Percentiles rank a stretch among this genome's conserved stretches.
Conservation (phyloP, 64 coral and sea anemone genomes). For the Porites lutea region DNA sequence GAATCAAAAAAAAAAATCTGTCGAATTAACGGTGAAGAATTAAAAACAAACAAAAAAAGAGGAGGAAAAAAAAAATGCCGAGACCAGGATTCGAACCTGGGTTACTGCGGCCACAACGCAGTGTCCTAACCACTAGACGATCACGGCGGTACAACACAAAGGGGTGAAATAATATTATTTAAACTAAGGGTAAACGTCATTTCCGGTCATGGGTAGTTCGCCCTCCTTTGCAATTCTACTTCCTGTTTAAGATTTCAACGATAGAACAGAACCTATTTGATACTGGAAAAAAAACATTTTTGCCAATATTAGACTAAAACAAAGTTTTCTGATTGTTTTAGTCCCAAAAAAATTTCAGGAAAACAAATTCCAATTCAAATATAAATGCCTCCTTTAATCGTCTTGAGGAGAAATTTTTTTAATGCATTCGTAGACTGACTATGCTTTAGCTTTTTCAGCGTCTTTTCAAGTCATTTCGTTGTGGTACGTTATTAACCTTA, state of each 20-base stretch:
- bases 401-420: too few relatives aligned
- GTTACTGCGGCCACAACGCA: conserved; percentile 94
- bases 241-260: not conserved
- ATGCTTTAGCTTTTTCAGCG: too few relatives aligned
- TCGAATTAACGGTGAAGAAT: not conserved
- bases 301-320: too few relatives aligned
- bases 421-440: too few relatives aligned
- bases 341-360: too few relatives aligned
- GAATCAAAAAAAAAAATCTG: not conserved
- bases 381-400: too few relatives aligned
- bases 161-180: not conserved
- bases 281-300: too few relatives aligned
- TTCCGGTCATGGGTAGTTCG: not conserved
- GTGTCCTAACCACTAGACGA: conserved; percentile 88
- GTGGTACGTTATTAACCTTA: too few relatives aligned
- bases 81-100: conserved; percentile 91
- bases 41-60: not conserved
- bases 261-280: not conserved
- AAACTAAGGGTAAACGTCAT: not conserved
- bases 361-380: too few relatives aligned
- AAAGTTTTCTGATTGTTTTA: too few relatives aligned
- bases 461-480: too few relatives aligned
- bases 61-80: conserved; percentile 2
- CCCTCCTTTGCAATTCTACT: not conserved
- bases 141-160: not conserved